Percentiles rank a stretch among this genome's conserved stretches.
phyloP scores from a whole-genome alignment of 2,888 invertebrate genomes.

The Himalopsyche japonica region DNA sequence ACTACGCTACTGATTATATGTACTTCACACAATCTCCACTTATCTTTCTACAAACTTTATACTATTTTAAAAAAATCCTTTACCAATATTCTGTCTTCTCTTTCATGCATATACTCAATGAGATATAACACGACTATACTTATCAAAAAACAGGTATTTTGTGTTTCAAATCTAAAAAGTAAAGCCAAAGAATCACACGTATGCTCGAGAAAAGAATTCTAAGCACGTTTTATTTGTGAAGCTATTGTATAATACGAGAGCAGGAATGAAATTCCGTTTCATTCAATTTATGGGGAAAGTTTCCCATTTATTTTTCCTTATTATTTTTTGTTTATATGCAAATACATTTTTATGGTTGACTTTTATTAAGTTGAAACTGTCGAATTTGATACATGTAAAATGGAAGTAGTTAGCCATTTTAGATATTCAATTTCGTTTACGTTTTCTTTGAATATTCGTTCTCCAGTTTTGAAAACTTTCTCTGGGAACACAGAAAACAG shows the following conservation, averaged over 20 bases:
- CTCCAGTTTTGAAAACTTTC: no score
- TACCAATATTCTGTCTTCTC: neutral
- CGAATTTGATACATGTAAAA: neutral
- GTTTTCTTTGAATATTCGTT: neutral
- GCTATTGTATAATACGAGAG: constrained; percentile 11
- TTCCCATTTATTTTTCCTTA: constrained; percentile 9
- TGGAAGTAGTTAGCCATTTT: neutral
- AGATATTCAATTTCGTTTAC: neutral
- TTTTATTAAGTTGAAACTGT: neutral
- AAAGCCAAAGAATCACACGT: constrained; percentile 13
- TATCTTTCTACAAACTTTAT: neutral
- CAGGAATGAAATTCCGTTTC: constrained; percentile 17
- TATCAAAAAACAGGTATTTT: neutral
- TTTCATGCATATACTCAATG: neutral
- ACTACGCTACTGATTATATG: neutral
- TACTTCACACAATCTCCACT: neutral
- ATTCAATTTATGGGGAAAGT: constrained; percentile 22
- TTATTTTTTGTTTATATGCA: constrained; percentile 18
- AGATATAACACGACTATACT: neutral
- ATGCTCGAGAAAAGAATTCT: neutral
- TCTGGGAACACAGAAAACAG: no score
- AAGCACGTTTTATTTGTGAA: constrained; percentile 22
- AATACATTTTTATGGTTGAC: neutral
- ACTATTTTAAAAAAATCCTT: neutral
- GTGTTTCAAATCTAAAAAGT: neutral